These are phyloP conservation scores for Panorpa germanica DNA, from an alignment of 2,888 invertebrate genomes.

Conservation along the genomic window DNA sequence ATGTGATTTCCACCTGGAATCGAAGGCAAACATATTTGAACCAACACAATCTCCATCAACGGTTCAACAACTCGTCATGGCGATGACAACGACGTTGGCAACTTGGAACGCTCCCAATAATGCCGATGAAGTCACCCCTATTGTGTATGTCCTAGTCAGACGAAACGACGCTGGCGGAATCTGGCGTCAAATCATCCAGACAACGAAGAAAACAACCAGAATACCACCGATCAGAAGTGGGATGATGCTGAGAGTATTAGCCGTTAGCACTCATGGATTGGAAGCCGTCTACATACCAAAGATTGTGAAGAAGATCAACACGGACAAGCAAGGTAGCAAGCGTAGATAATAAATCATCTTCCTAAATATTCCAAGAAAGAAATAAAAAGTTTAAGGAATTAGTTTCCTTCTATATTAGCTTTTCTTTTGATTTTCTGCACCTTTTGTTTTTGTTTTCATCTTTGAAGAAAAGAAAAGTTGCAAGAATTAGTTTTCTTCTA, in stretches of 20 bases:
- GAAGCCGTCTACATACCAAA: slow-evolving; percentile 52
- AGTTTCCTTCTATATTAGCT: no score
- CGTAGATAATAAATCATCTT: no score
- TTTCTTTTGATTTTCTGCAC: no score
- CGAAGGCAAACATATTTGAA: no score
- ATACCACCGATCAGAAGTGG: slow-evolving; percentile 44
- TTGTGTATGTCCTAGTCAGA: slow-evolving; percentile 52
- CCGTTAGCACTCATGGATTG: slow-evolving; percentile 48
- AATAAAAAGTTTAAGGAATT: no score
- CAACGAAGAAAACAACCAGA: slow-evolving; percentile 39
- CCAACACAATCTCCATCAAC: no score
- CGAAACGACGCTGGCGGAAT: slow-evolving; percentile 40
- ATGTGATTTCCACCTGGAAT: slow-evolving; percentile 46
- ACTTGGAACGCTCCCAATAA: slow-evolving; percentile 40
- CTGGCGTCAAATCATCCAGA: slow-evolving; percentile 47
- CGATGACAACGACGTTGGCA: slow-evolving; percentile 39
- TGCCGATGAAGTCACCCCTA: slow-evolving; percentile 33
- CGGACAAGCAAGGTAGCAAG: no score
- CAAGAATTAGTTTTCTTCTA: no score
- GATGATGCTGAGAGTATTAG: slow-evolving; percentile 43
- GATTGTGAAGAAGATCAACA: no score
- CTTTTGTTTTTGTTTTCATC: no score
- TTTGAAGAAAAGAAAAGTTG: no score
- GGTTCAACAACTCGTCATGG: slow-evolving; percentile 40
- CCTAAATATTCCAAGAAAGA: no score